Conservation (phyloP, 37 sponge, comb jelly and placozoan genomes). For the Oopsacas minuta region DNA sequence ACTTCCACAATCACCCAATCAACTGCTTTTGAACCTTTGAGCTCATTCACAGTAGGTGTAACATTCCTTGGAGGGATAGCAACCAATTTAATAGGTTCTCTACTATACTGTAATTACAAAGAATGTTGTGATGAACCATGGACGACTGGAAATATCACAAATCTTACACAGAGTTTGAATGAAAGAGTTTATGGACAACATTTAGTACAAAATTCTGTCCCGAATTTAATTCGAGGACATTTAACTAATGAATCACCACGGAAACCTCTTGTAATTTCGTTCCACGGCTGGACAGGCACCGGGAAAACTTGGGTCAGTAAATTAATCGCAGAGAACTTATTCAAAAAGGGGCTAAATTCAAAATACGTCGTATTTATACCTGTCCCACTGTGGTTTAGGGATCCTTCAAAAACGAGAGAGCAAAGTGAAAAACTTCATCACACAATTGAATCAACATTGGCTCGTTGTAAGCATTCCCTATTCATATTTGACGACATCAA, state of each 20-base stretch:
- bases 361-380: constrained; percentile 19
- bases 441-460: not conserved
- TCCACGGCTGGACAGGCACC: constrained; percentile 26
- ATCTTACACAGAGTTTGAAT: not conserved
- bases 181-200: constrained; percentile 21
- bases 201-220: constrained; percentile 5
- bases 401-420: not conserved
- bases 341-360: not conserved
- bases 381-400: not conserved
- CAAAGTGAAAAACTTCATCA: not conserved
- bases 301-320: constrained; percentile 21
- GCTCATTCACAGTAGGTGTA: not conserved
- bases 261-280: constrained; percentile 21
- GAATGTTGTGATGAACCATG: constrained; percentile 19
- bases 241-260: not conserved
- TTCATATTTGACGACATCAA: constrained; percentile 10
- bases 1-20: not conserved
- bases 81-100: not conserved
- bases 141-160: not conserved
- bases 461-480: not conserved
- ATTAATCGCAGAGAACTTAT: constrained; percentile 16
- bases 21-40: not conserved
- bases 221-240: constrained; percentile 15
- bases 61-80: not conserved
- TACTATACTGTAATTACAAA: not conserved